phyloP scores from a whole-genome alignment of 2,797 vertebrate species.

The Coregonus ussuriensis region DNA sequence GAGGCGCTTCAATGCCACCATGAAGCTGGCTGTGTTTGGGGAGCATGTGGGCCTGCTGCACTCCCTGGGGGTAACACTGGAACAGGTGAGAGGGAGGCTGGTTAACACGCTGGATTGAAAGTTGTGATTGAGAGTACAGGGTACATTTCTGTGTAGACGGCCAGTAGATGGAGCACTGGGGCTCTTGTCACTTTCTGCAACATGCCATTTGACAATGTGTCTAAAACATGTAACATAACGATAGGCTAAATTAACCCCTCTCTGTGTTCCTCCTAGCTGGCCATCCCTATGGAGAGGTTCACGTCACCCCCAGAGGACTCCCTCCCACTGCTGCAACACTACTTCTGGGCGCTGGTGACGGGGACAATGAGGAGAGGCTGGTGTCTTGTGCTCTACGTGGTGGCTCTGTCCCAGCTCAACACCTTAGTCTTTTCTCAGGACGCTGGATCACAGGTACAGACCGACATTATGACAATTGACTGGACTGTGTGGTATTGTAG shows the following conservation, averaged over 20 bases:
- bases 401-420: conserved; percentile 91
- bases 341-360: conserved; percentile 88
- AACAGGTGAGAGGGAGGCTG: conserved; percentile 76
- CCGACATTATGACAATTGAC: neutral
- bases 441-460: conserved; percentile 76
- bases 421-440: conserved; percentile 94
- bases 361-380: conserved; percentile 77
- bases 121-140: neutral
- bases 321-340: conserved; percentile 85
- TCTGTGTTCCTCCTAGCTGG: conserved; percentile 76
- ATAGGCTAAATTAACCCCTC: neutral
- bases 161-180: neutral
- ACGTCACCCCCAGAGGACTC: conserved; percentile 89
- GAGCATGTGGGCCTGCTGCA: conserved; percentile 89
- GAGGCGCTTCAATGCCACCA: conserved; percentile 80
- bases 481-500: neutral
- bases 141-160: neutral
- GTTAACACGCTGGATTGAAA: neutral
- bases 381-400: conserved; percentile 91
- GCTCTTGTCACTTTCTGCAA: neutral
- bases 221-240: neutral
- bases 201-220: neutral
- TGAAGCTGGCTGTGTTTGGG: conserved; percentile 89
- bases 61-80: conserved; percentile 83
- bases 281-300: conserved; percentile 84